phyloP scores from a whole-genome alignment of 2,888 invertebrate species.

The Hofmannophila pseudospretella region DNA sequence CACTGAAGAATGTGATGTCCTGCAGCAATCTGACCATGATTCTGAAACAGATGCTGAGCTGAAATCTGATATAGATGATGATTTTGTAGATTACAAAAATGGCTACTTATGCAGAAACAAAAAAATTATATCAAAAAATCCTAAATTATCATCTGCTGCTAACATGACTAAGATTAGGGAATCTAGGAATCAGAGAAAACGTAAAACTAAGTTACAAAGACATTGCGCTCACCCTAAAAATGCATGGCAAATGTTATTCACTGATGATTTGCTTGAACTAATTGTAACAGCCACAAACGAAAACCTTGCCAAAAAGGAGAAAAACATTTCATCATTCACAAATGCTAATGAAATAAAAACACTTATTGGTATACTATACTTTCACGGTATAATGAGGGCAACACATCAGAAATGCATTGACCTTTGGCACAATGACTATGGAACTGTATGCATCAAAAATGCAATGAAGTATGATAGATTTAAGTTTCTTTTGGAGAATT shows the following conservation, averaged over 20 bases:
- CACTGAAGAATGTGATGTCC: slow-evolving; percentile 56
- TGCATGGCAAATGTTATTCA: slow-evolving; percentile 61
- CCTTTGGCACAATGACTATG: slow-evolving; percentile 57
- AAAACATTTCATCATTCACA: slow-evolving; percentile 27
- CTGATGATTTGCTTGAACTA: slow-evolving; percentile 58
- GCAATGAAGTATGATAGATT: slow-evolving; percentile 59
- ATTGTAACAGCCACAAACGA: slow-evolving; percentile 63
- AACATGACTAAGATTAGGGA: slow-evolving; percentile 35
- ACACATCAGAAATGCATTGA: slow-evolving; percentile 54
- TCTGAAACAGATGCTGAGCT: slow-evolving; percentile 62
- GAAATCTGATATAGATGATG: slow-evolving; percentile 37
- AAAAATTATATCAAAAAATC: slow-evolving; percentile 39
- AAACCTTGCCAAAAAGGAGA: slow-evolving; percentile 39
- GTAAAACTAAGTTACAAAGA: slow-evolving; percentile 27
- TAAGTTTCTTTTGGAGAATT: slow-evolving; percentile 52
- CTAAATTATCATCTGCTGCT: slow-evolving; percentile 28
- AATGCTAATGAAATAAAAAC: slow-evolving; percentile 54
- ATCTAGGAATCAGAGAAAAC: slow-evolving; percentile 35
- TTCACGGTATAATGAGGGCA: slow-evolving; percentile 62
- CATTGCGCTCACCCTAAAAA: slow-evolving; percentile 44
- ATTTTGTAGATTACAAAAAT: slow-evolving; percentile 40
- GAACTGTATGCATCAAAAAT: slow-evolving; percentile 44
- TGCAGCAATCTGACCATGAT: slow-evolving; percentile 61
- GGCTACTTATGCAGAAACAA: slow-evolving; percentile 55
- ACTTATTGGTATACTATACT: slow-evolving; percentile 62